Base-by-base conservation (phyloP, 2,888 invertebrate genomes). In the Erebia palarica region DNA sequence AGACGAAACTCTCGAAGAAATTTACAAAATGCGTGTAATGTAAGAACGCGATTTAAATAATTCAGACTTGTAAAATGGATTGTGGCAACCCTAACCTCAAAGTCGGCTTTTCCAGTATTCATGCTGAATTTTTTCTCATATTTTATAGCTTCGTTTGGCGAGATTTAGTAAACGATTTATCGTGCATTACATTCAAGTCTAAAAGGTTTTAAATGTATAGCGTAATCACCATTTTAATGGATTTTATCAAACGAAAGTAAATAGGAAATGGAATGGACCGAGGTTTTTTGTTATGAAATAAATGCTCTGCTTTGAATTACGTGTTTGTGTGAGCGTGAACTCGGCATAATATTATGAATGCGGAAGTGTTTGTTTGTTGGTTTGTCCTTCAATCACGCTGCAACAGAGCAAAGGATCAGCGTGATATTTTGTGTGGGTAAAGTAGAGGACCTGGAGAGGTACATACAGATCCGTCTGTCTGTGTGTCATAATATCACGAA, bases 61-160 rank as follows among this genome's bases (percentile, higher is more conserved):
- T 60, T n/a, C 8, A 44, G 44, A 11, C 44, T 44, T 42, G 13
- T 21, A 21, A 49, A 49, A 14, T 18, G 27, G 7, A 21, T 55
- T 59, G 59, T 51, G 18, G 36, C 67, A 78, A 80, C 84, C 80
- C 82, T 86, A 86, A 88, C 87, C 87, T 87, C 81, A 84, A 86
- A 83, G 78, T 60, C 82, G 81, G 83, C 83, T 83, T 82, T 82
- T 44, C 81, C 82, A 82, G 82, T 85, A 86, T 86, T 86, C 85
- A 85, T 83, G 78, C 80, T 78, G 71, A 69, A 80, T 81, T 82
- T 81, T 74, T 76, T 72, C 68, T 73, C 67, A 65, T 72, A 72
- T 60, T 74, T 74, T 73, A 73, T 67, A 57, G 69, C 70, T 74
- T 72, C 70, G 67, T 70, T 69, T 63, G 59, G 65, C 44, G 36